phyloP scores from a whole-genome alignment of 2,113 vertebrate species.

The Daubentonia madagascariensis region DNA sequence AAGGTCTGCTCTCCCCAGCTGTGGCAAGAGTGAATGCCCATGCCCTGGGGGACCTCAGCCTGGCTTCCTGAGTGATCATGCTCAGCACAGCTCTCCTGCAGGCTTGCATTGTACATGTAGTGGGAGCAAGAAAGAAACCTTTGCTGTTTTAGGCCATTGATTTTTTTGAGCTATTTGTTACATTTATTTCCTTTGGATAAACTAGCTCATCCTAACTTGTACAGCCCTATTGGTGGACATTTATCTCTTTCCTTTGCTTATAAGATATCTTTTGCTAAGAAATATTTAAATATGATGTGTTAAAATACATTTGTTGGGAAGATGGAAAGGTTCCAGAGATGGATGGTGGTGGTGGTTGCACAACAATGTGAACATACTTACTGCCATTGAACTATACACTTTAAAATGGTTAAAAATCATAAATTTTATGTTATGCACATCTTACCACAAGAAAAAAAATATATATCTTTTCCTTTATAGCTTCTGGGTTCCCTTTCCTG shows the following conservation, averaged over 20 bases:
- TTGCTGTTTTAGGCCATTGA: not conserved
- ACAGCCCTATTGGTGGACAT: not conserved
- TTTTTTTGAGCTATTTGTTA: not conserved
- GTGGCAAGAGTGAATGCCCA: not conserved
- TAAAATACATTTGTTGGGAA: not conserved
- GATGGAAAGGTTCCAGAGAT: not conserved
- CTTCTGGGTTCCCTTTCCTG: not conserved
- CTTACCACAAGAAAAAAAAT: not conserved
- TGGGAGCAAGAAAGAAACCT: too few species aligned
- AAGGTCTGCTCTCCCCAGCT: not conserved
- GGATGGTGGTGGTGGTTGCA: fast-evolving
- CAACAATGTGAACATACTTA: fast-evolving
- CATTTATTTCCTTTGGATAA: not conserved
- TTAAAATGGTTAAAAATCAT: not conserved
- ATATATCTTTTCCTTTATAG: not conserved
- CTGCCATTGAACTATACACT: not conserved
- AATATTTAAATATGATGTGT: not conserved
- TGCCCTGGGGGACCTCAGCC: too few species aligned
- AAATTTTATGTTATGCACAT: fast-evolving
- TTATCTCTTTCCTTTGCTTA: not conserved
- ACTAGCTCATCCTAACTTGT: not conserved
- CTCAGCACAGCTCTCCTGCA: not conserved
- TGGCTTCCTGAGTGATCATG: not conserved
- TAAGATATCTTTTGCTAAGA: not conserved
- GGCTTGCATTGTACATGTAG: too few species aligned